Evolutionary conservation across 2,113 vertebrate genomes (phyloP).

Genomic region (Cranoglanis bouderius): DNA sequence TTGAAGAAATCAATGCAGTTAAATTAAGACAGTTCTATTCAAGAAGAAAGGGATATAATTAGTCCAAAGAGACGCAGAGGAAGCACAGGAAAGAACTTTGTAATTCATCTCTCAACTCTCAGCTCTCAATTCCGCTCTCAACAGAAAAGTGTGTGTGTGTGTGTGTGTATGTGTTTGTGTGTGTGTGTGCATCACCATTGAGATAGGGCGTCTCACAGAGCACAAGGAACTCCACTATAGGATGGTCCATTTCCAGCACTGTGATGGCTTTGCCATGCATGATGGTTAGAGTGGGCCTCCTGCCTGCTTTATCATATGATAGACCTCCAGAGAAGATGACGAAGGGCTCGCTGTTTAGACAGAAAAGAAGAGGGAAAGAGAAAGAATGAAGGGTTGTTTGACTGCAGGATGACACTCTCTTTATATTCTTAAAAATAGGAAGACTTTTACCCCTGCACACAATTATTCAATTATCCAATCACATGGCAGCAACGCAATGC

Average conservation of each 20-base stretch:
- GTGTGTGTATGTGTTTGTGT: conserved; percentile 20
- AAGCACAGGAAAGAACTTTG: not conserved
- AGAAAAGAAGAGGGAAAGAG: conserved; percentile 6
- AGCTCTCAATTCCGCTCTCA: not conserved
- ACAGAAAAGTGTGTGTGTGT: conserved; percentile 12
- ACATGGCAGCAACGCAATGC: not conserved
- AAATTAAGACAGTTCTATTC: not conserved
- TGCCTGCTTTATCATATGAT: conserved; percentile 92
- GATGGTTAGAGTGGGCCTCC: conserved; percentile 93
- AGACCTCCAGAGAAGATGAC: conserved; percentile 95
- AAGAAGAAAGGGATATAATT: conserved; percentile 12
- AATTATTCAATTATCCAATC: not conserved
- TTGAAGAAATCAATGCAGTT: conserved; percentile 14
- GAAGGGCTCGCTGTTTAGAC: conserved; percentile 85
- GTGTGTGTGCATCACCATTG: conserved; percentile 80
- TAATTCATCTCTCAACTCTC: not conserved
- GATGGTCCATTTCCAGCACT: conserved; percentile 97
- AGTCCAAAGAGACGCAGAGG: not conserved
- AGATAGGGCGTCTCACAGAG: conserved; percentile 97
- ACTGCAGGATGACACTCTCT: not conserved
- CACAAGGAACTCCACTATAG: conserved; percentile 96
- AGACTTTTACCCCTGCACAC: not conserved
- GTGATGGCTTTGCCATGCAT: conserved; percentile 99
- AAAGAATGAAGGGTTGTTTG: not conserved
- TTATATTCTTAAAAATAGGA: not conserved